Conservation (phyloP, 2,113 vertebrate species). For the Oryzias javanicus region DNA sequence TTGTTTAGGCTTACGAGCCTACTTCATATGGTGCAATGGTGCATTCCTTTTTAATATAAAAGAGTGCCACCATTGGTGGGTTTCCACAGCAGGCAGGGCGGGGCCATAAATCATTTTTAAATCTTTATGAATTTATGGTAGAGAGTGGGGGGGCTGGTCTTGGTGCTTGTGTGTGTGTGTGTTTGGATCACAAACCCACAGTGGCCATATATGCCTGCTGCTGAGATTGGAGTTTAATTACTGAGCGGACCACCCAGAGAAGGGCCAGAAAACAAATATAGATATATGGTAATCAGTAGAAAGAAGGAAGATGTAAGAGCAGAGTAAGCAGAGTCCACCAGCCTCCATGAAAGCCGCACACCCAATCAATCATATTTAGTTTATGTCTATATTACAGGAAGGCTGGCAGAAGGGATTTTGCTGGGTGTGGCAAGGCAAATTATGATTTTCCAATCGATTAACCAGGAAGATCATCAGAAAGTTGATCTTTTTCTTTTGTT, state of each 20-base stretch:
- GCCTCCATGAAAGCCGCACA: conserved; percentile 2
- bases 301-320: conserved; percentile 3
- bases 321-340: neutral
- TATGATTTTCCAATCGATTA: conserved; percentile 62
- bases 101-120: conserved; percentile 66
- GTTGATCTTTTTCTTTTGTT: conserved; percentile 43
- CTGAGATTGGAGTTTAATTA: conserved; percentile 40
- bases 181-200: conserved; percentile 28
- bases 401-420: neutral
- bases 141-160: conserved; percentile 24
- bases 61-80: conserved; percentile 65
- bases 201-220: conserved; percentile 21
- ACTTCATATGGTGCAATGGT: conserved; percentile 19
- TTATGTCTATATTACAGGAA: neutral
- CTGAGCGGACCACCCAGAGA: conserved; percentile 23
- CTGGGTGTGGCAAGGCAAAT: neutral
- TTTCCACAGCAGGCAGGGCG: conserved; percentile 33
- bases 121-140: conserved; percentile 64
- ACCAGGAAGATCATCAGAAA: conserved; percentile 78
- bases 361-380: conserved; percentile 9
- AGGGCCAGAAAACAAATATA: conserved; percentile 15
- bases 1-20: conserved; percentile 43
- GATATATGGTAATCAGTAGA: conserved; percentile 10
- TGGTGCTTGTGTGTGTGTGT: conserved; percentile 15
- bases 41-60: conserved; percentile 68